A percentile compares a stretch with the other conserved stretches of the same genome.
These are phyloP conservation scores for Tiphia femorata DNA, from an alignment of 2,888 invertebrate genomes.

Conservation along the genomic window DNA sequence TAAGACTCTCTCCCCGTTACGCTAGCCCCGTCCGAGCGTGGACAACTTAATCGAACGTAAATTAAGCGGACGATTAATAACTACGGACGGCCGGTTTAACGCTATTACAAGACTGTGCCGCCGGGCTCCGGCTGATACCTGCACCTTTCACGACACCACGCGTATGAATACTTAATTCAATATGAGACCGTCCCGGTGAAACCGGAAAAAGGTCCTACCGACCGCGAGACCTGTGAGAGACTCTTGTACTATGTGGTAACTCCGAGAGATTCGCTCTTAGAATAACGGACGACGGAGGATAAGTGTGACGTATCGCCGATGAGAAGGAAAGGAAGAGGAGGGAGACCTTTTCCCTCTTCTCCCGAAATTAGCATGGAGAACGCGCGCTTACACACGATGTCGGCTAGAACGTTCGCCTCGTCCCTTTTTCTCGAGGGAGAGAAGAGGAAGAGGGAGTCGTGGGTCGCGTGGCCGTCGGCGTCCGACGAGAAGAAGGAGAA, in stretches of 20 bases:
- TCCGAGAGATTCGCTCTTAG: not conserved
- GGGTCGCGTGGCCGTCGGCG: conserved; percentile 41
- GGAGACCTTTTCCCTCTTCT: conserved; percentile 14
- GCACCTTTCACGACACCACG: too few species aligned
- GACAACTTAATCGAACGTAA: conserved; percentile 24
- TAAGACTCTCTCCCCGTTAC: too few species aligned
- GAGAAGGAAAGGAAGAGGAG: conserved; percentile 20
- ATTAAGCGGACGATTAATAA: conserved; percentile 27
- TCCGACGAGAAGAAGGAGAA: not conserved
- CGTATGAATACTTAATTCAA: too few species aligned
- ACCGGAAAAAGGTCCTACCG: too few species aligned
- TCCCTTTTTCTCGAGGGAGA: conserved; percentile 9
- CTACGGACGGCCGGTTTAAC: conserved; percentile 19
- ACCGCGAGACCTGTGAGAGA: not conserved
- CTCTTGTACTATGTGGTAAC: not conserved
- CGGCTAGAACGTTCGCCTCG: conserved; percentile 36
- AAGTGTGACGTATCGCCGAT: conserved; percentile 10
- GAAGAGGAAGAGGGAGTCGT: not conserved
- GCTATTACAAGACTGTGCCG: conserved; percentile 11
- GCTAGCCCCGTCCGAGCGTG: too few species aligned
- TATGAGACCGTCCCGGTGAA: too few species aligned
- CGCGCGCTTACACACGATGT: conserved; percentile 28
- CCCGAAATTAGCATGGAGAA: conserved; percentile 43
- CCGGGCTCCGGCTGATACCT: not conserved
- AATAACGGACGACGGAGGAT: conserved; percentile 13